A percentile compares a stretch with the other conserved stretches of the same genome.
These are phyloP conservation scores for Callosobruchus maculatus DNA, from an alignment of 2,888 invertebrate genomes.

Conservation along the genomic window DNA sequence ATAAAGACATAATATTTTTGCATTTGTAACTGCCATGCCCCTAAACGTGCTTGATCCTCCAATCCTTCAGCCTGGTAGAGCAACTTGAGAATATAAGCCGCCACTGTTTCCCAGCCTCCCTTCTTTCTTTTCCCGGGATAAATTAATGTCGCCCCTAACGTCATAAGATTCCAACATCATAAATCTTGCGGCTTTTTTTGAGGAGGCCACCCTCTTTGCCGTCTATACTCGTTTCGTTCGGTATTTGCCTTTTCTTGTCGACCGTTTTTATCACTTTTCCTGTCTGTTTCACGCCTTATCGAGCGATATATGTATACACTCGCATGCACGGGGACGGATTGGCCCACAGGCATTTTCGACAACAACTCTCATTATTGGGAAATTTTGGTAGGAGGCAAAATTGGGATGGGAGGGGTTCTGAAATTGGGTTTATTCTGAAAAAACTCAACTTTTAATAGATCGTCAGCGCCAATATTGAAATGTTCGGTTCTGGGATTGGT, in stretches of 20 bases:
- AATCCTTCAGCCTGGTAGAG: background rate
- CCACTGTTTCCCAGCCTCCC: background rate
- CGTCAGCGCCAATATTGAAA: no score
- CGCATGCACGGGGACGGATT: background rate
- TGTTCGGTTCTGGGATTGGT: no score
- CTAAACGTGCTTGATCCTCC: background rate
- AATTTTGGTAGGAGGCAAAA: no score
- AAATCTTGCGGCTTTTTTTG: conserved; percentile 1
- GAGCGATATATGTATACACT: background rate
- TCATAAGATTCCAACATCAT: conserved; percentile 4
- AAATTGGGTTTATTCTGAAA: no score
- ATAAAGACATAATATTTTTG: no score
- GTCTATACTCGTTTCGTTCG: background rate
- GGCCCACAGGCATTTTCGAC: no score
- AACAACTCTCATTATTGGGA: no score
- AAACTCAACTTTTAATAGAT: no score
- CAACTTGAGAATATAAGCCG: background rate
- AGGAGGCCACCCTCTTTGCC: background rate
- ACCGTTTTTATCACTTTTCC: background rate
- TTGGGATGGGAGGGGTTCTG: no score
- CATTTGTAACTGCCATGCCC: no score
- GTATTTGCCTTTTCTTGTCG: conserved; percentile 2
- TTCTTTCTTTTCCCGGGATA: background rate
- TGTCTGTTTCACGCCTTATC: conserved; percentile 6
- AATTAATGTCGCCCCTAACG: conserved; percentile 4